Percentiles rank a stretch among this genome's conserved stretches.
phyloP scores from a whole-genome alignment of 2,113 vertebrate species.

The Fregetta grallaria region DNA sequence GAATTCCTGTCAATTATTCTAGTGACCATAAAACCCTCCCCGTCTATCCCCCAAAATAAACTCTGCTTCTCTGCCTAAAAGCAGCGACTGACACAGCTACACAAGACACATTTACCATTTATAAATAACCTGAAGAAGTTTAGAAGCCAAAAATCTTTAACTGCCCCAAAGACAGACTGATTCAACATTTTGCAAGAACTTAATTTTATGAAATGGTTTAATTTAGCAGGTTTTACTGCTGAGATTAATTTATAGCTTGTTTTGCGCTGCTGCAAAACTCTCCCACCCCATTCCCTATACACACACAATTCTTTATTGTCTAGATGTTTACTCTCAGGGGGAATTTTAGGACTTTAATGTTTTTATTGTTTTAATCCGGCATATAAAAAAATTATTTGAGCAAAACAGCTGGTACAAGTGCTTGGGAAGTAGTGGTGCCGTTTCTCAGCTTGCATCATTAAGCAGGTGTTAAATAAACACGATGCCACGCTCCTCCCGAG shows the following conservation, averaged over 20 bases:
- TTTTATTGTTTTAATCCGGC: constrained; percentile 44
- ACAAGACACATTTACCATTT: background rate
- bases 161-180: background rate
- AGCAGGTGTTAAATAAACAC: constrained; percentile 25
- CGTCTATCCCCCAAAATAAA: background rate
- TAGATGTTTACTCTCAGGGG: background rate
- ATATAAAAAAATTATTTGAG: background rate
- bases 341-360: background rate
- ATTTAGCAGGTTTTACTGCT: background rate
- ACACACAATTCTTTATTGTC: background rate
- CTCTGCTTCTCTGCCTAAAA: background rate
- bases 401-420: constrained; percentile 18
- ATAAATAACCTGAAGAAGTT: background rate
- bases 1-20: background rate
- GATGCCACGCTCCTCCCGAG: background rate
- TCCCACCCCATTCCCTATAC: background rate
- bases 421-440: background rate
- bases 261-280: background rate
- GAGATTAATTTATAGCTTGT: background rate
- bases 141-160: background rate
- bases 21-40: background rate
- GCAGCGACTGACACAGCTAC: background rate
- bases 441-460: background rate
- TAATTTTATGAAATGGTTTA: background rate
- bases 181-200: background rate